Percentiles rank a stretch among this genome's conserved stretches.
Conservation (phyloP, 2,888 invertebrate genomes). For the Melipona beecheii region DNA sequence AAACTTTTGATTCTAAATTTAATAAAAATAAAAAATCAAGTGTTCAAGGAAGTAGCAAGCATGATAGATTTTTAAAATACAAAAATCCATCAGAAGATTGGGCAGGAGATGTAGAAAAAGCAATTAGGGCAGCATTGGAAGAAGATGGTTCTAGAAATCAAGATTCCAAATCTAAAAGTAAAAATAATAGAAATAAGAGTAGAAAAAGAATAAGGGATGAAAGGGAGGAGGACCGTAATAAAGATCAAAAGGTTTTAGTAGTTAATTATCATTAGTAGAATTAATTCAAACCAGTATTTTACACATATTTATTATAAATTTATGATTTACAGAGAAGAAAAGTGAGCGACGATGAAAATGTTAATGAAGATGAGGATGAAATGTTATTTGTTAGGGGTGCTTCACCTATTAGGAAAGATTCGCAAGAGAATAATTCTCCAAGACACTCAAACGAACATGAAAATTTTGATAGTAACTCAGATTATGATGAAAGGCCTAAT, state of each 20-base stretch:
- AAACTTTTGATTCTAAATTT: conserved; percentile 78
- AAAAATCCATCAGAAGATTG: conserved; percentile 88
- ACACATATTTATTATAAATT: conserved; percentile 1
- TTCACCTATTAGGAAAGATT: conserved; percentile 86
- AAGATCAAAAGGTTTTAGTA: conserved; percentile 79
- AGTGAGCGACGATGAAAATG: conserved; percentile 82
- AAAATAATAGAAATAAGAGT: conserved; percentile 77
- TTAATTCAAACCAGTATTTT: not conserved
- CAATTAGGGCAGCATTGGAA: conserved; percentile 90
- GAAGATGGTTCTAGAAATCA: conserved; percentile 85
- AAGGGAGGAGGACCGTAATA: conserved; percentile 85
- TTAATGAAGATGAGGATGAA: conserved; percentile 89
- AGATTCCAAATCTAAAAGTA: conserved; percentile 76
- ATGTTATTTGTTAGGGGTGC: conserved; percentile 92
- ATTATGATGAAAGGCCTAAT: conserved; percentile 84
- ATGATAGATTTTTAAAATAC: conserved; percentile 85
- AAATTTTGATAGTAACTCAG: conserved; percentile 86
- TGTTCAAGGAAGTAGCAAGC: conserved; percentile 70
- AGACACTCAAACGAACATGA: conserved; percentile 84
- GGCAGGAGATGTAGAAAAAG: conserved; percentile 91
- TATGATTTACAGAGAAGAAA: conserved; percentile 85
- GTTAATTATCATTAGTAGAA: conserved; percentile 10
- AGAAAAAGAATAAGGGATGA: conserved; percentile 80
- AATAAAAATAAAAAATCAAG: conserved; percentile 76
- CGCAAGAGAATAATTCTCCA: conserved; percentile 76